Conservation (phyloP, 2,888 invertebrate genomes). For the Pammene fasciana region DNA sequence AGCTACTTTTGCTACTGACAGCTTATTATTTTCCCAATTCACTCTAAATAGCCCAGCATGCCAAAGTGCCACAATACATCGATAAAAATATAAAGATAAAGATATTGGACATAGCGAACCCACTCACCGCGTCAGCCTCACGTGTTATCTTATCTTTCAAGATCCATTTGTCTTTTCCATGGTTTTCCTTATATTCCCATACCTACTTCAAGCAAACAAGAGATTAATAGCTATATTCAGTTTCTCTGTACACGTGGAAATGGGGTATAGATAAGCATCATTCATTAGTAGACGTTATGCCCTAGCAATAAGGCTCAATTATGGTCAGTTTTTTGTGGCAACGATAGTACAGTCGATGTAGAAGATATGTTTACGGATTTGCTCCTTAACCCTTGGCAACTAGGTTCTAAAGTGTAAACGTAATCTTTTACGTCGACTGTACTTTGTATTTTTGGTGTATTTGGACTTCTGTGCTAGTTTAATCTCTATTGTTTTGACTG, state of each 20-base stretch:
- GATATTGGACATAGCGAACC: background rate
- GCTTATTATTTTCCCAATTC: no score
- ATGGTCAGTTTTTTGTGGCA: background rate
- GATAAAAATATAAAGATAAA: background rate
- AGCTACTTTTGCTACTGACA: no score
- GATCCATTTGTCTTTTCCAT: conserved; percentile 8
- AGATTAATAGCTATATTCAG: conserved; percentile 10
- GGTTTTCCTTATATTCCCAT: background rate
- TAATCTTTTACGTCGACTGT: no score
- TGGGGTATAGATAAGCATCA: background rate
- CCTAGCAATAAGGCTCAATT: no score
- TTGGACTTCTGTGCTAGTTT: no score
- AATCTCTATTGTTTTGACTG: no score
- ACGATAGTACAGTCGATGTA: no score
- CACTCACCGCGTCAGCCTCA: background rate
- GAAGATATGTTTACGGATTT: no score
- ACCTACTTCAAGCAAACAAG: background rate
- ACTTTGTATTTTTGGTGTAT: no score
- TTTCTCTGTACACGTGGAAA: background rate
- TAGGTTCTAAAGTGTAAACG: no score
- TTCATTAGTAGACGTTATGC: no score
- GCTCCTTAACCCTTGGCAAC: no score
- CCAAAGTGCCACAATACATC: background rate
- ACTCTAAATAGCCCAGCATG: background rate
- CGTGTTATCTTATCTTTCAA: background rate